phyloP scores from a whole-genome alignment of 1,140 invertebrate genomes.

The Adoxophyes honmai region DNA sequence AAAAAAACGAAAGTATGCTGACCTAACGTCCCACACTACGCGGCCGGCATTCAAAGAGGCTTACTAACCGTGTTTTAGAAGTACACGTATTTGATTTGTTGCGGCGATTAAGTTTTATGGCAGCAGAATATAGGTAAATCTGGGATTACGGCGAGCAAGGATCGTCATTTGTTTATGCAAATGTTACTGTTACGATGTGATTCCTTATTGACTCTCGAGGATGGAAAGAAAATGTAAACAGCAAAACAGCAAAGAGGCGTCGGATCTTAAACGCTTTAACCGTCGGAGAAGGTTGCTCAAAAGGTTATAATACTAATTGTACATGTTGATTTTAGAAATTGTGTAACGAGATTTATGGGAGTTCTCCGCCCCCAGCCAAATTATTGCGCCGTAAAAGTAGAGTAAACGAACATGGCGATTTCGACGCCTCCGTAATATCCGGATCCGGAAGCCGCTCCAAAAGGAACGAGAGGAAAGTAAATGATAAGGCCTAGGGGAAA shows the following conservation, averaged over 20 bases:
- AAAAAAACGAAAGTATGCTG: constrained; percentile 11
- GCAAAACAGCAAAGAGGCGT: too few relatives aligned
- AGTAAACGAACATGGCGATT: neutral
- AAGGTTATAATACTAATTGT: neutral
- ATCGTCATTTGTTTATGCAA: constrained; percentile 4
- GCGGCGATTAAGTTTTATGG: neutral
- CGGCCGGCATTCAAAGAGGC: neutral
- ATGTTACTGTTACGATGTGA: neutral
- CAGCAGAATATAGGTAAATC: neutral
- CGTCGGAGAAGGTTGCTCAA: neutral
- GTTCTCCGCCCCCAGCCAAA: neutral
- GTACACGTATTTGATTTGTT: constrained; percentile 4
- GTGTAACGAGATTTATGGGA: neutral
- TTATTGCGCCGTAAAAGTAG: constrained; percentile 2
- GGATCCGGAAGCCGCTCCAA: neutral
- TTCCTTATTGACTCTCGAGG: too few relatives aligned
- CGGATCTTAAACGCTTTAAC: neutral
- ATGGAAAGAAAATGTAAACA: too few relatives aligned
- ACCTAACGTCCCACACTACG: constrained; percentile 1
- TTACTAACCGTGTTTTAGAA: neutral
- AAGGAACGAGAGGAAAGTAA: constrained; percentile 4
- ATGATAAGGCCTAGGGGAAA: constrained; percentile 6
- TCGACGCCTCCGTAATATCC: constrained; percentile 5
- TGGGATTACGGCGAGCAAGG: neutral
- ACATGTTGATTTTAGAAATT: neutral